Evolutionary conservation across 2,113 vertebrate genomes (phyloP).

Genomic region (Apaloderma vittatum): DNA sequence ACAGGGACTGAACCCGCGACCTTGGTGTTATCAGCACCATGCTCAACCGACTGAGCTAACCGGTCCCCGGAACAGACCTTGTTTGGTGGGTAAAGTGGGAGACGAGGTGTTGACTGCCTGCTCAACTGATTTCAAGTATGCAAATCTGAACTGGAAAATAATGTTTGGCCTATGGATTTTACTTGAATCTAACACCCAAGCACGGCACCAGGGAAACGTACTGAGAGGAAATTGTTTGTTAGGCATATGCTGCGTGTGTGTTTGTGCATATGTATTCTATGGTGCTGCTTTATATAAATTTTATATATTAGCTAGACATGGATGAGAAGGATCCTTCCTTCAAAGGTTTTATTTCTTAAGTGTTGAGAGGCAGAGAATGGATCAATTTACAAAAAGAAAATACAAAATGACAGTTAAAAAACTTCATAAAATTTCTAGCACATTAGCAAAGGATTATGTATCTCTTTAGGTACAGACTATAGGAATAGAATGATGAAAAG

Average conservation of each 20-base stretch:
- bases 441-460: constrained; percentile 42
- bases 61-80: background rate
- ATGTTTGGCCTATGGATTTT: constrained; percentile 17
- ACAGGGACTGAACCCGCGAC: too few species aligned
- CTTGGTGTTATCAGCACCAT: too few species aligned
- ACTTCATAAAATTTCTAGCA: constrained; percentile 12
- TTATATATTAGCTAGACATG: background rate
- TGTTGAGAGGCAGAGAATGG: constrained; percentile 26
- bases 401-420: constrained; percentile 25
- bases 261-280: background rate
- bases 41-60: too few species aligned
- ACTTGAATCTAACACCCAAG: constrained; percentile 15
- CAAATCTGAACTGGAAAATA: background rate
- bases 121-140: background rate
- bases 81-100: background rate
- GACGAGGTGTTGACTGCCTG: background rate
- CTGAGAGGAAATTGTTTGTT: constrained; percentile 8
- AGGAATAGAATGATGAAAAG: constrained; percentile 6
- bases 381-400: constrained; percentile 10
- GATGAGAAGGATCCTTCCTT: background rate
- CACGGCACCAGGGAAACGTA: background rate
- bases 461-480: background rate
- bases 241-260: background rate
- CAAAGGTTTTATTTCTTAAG: constrained; percentile 21
- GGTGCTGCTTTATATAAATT: background rate